These are phyloP conservation scores for Aeoliscus strigatus DNA, from an alignment of 2,797 vertebrate genomes.

Conservation along the genomic window DNA sequence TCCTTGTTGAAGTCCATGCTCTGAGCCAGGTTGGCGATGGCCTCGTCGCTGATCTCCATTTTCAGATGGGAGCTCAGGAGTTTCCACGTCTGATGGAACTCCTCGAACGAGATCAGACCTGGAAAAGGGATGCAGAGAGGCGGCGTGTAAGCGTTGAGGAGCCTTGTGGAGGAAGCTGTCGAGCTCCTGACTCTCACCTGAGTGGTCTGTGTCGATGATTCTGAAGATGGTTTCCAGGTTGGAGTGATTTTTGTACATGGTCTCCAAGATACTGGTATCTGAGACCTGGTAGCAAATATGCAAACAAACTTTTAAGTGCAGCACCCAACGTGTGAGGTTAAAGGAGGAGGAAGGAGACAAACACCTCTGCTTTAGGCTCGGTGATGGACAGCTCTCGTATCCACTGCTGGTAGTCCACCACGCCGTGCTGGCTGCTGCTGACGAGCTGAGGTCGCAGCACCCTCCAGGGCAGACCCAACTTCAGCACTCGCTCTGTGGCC, in stretches of 20 bases:
- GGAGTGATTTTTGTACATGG: slow-evolving; percentile 87
- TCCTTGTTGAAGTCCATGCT: slow-evolving; percentile 92
- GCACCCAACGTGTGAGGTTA: slow-evolving; percentile 25
- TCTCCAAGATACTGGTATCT: slow-evolving; percentile 86
- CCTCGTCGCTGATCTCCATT: slow-evolving; percentile 80
- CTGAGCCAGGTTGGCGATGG: slow-evolving; percentile 81
- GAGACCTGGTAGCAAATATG: too few relatives aligned
- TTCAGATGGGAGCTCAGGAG: slow-evolving; percentile 88
- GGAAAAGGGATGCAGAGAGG: not conserved
- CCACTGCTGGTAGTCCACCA: slow-evolving; percentile 83
- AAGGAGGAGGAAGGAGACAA: too few relatives aligned
- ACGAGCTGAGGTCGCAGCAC: slow-evolving; percentile 83
- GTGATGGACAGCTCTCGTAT: slow-evolving; percentile 81
- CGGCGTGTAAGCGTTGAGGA: too few relatives aligned
- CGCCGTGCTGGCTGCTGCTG: slow-evolving; percentile 40
- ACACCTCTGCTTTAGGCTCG: slow-evolving; percentile 79
- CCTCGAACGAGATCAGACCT: slow-evolving; percentile 90
- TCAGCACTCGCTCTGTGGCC: slow-evolving; percentile 81
- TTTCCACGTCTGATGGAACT: slow-evolving; percentile 92
- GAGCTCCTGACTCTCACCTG: slow-evolving; percentile 69
- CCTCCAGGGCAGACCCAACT: slow-evolving; percentile 85
- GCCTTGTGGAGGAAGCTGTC: not conserved
- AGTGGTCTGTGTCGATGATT: slow-evolving; percentile 91
- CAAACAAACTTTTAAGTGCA: too few relatives aligned
- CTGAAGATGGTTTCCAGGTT: slow-evolving; percentile 94